Evolutionary conservation across 2,113 vertebrate species (phyloP).

Genomic region (Argyrosomus japonicus): DNA sequence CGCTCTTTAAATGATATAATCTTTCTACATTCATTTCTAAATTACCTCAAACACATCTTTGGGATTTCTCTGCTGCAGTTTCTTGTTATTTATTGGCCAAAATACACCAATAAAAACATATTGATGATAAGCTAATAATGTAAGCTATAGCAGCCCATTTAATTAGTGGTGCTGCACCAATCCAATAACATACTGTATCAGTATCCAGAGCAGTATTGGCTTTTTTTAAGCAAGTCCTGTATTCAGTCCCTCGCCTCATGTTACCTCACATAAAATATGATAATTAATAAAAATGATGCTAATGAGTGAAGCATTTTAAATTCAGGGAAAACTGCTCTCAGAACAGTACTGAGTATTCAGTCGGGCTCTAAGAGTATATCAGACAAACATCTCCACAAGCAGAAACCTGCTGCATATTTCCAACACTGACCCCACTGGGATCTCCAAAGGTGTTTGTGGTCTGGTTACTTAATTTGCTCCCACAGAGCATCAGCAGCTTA

Average conservation of each 20-base stretch:
- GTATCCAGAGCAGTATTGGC: neutral
- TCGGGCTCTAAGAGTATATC: neutral
- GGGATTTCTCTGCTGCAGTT: neutral
- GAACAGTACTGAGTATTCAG: neutral
- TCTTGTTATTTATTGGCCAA: neutral
- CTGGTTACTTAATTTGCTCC: constrained; percentile 65
- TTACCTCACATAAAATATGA: neutral
- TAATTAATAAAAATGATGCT: neutral
- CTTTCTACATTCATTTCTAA: too few relatives aligned
- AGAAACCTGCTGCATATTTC: constrained; percentile 9
- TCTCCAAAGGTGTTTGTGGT: constrained; percentile 19
- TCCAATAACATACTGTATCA: neutral
- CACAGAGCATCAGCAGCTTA: constrained; percentile 73
- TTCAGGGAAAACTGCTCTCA: neutral
- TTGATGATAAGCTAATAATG: neutral
- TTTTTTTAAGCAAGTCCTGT: neutral
- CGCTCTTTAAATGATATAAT: too few relatives aligned
- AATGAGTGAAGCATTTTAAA: neutral
- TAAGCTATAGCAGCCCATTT: neutral
- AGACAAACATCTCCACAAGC: constrained; percentile 2
- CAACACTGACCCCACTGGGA: constrained; percentile 13
- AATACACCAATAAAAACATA: neutral
- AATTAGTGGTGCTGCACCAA: neutral
- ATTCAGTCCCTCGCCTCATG: neutral
- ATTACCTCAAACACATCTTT: neutral